Base-by-base conservation (phyloP, 2,797 vertebrate species). In the Astyanax mexicanus region DNA sequence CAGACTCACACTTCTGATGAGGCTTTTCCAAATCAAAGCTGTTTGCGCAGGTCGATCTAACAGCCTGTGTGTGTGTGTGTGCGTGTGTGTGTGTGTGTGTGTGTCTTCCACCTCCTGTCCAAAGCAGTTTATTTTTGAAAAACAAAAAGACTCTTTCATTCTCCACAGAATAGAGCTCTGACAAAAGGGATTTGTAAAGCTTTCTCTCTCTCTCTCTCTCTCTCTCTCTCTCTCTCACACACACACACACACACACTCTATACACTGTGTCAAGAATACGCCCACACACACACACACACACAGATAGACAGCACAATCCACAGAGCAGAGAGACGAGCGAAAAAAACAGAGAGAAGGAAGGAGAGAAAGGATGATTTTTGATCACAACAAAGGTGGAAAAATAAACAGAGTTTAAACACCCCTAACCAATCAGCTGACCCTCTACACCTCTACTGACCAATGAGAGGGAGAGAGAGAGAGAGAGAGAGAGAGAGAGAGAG, bases 61-160 rank as follows among this genome's bases (percentile, higher is more conserved):
- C 62, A 60, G 62, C 60, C 72, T 66, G 72, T 70, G 47, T 70
- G 70, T 58, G 38, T 23, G 32, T 51, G 42, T 51, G 35, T 65
- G 52, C 72, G 45, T 66, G 72, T 70, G 47, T 70, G 70, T 58
- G 38, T 23, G 66, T 52, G 65, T 44, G 47, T 73, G 54, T 67
- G 67, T 45, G 37, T 74, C 65, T 80, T 66, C 61, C 72, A 68
- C 62, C 75, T 83, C 69, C 71, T 66, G 75, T 81, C 81, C 79
- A 80, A 82, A 81, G 44, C 68, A 81, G 75, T 81, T 80, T 82
- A 75, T 78, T 84, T 83, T 81, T 73, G 71, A 80, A 81, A 80
- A 82, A 81, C 82, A 64, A 82, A 83, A 84, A 79, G 61, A 64
- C 76, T 79, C 75, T 75, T 84, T 81, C 77, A 79, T 81, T 74